These are phyloP conservation scores for Arctia plantaginis DNA, from an alignment of 2,888 invertebrate species.

Conservation along the genomic window DNA sequence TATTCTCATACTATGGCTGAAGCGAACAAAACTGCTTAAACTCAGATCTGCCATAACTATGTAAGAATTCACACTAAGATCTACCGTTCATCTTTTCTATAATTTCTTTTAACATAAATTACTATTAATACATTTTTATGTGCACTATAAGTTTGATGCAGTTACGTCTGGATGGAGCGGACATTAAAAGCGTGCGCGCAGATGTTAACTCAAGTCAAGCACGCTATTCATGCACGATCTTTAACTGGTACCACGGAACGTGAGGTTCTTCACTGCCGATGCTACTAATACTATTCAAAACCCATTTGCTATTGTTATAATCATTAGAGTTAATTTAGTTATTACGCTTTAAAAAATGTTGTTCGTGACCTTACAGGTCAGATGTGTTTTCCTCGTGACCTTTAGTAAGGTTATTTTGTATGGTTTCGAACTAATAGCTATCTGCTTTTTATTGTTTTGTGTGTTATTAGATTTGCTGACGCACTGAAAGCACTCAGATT, in stretches of 20 bases:
- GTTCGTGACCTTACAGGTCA: neutral
- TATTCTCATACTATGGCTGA: neutral
- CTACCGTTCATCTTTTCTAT: neutral
- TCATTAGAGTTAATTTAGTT: conserved; percentile 1
- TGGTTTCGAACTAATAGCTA: neutral
- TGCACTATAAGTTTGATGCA: conserved; percentile 41
- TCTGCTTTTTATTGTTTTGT: neutral
- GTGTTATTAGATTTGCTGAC: neutral
- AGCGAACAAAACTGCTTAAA: neutral
- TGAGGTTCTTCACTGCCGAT: conserved; percentile 46
- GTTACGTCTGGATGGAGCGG: conserved; percentile 48
- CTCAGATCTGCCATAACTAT: neutral
- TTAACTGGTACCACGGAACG: conserved; percentile 47
- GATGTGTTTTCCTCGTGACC: conserved; percentile 2
- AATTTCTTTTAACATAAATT: conserved; percentile 34
- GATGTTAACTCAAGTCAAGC: conserved; percentile 40
- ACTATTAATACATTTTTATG: conserved; percentile 43
- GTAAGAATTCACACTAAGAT: neutral
- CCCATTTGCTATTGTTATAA: neutral
- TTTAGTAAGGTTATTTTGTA: conserved; percentile 1
- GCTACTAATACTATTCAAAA: conserved; percentile 35
- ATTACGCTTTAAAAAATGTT: neutral
- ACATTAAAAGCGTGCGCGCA: conserved; percentile 53
- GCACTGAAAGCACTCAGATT: neutral
- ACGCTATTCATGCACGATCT: conserved; percentile 46